Base-by-base conservation (phyloP, 2,888 invertebrate species). In the Poecilobothrus nobilitatus region DNA sequence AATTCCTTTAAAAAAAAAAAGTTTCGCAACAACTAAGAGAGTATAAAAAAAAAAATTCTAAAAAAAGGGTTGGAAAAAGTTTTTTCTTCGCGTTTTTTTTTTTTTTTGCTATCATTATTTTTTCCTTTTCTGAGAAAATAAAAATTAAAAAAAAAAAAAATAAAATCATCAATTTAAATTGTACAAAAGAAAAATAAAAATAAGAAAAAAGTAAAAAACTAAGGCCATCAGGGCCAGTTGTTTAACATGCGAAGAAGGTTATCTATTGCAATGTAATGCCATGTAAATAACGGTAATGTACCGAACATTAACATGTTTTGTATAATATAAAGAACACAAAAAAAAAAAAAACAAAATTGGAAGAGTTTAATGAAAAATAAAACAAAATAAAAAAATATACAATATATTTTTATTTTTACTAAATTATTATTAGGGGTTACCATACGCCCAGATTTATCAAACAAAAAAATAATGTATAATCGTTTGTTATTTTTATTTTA, bases 1-100 rank as follows among this genome's bases (percentile, higher is more conserved):
- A 73, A 69, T 72, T 72, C 72, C 72, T 69, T 68, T 72, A 72
- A 72, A 71, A 68, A 72, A 75, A 76, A 72, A 72, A 74, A 27
- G 27, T 27, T 27, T 27, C 72, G 68, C 73, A 71, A 72, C 65
- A 34, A 67, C 70, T 67, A 72, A 74, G 73, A 75, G 71, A 44
- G 21, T 69, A 72, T 71, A 65, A 22, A 67, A 71, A 70, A 66
- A 70, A 63, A 67, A 68, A 68, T n/a, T n/a, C n/a, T n/a, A 68
- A 70, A 71, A 68, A 67, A 71, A 69, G 73, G 72, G 71, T 75
- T 71, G 72, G 72, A 69, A 72, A 73, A 71, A 71, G 68, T 71
- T 70, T 68, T 68, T 68, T 71, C 33, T 70, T 69, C 65, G 70
- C 69, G 61, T 69, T 66, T 63, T 70, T 63, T 68, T 22, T 62